These are phyloP conservation scores for Pyxicephalus adspersus DNA, from an alignment of 2,113 vertebrate genomes.

Conservation along the genomic window DNA sequence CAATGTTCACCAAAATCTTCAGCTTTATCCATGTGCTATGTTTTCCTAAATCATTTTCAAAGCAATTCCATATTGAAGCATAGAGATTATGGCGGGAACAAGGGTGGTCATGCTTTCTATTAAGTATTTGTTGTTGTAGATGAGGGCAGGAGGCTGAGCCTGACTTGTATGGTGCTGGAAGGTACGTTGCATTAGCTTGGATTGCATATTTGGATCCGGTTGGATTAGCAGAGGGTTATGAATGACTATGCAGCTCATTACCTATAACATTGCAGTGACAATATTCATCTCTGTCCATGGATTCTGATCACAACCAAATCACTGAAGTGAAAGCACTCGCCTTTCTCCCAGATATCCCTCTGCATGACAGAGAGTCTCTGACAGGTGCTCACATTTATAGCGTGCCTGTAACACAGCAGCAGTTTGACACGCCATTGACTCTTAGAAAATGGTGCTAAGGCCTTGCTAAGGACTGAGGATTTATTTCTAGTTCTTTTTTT, in stretches of 20 bases:
- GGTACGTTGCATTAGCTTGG: neutral
- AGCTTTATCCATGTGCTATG: too few species aligned
- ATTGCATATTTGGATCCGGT: slow-evolving; percentile 10
- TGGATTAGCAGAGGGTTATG: slow-evolving; percentile 27
- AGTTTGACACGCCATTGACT: slow-evolving; percentile 5
- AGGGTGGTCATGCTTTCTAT: neutral
- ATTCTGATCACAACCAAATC: slow-evolving; percentile 47
- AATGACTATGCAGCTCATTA: slow-evolving; percentile 46
- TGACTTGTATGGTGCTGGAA: neutral
- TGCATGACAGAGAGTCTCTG: slow-evolving; percentile 35
- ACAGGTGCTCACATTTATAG: slow-evolving; percentile 12
- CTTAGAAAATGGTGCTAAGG: neutral
- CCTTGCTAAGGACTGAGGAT: slow-evolving; percentile 3
- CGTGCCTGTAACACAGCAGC: slow-evolving; percentile 16
- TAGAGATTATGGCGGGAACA: too few species aligned
- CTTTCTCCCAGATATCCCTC: slow-evolving; percentile 36
- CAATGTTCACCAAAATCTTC: too few species aligned
- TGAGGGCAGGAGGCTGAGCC: neutral
- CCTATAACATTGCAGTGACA: slow-evolving; percentile 35
- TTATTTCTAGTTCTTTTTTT: neutral
- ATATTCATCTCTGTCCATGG: slow-evolving; percentile 40
- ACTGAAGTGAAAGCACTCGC: slow-evolving; percentile 44
- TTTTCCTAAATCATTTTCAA: too few species aligned
- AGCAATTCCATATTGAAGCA: too few species aligned
- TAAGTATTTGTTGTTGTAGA: neutral